Base-by-base conservation (phyloP, 1,140 invertebrate species). In the Pygmarrhopalites habei region DNA sequence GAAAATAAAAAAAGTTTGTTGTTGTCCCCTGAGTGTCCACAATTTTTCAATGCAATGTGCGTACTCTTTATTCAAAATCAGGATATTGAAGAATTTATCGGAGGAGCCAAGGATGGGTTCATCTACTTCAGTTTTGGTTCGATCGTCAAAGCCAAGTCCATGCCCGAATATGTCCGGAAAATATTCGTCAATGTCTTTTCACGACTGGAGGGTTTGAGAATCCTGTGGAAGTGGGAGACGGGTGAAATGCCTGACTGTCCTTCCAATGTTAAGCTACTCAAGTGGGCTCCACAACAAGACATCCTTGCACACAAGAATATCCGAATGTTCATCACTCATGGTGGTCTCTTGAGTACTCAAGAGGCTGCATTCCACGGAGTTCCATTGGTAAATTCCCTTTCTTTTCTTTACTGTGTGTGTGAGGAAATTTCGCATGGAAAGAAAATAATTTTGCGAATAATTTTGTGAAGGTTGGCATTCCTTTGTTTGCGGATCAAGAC, bases 201-300 rank as follows among this genome's bases (percentile, higher is more conserved):
- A 3, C 35, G 39, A 39, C 68, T 86, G 1, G 80, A 82, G 28
- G n/a, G n/a, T n/a, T 81, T 85, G 66, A 77, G 78, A 64, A 81
- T 87, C 32, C 76, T 87, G 49, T 86, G 85, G 85, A 86, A 86
- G 77, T 88, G 83, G n/a, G n/a, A n/a, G n/a, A n/a, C n/a, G n/a
- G n/a, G n/a, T n/a, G n/a, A n/a, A n/a, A n/a, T n/a, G n/a, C 83
- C 84, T 86, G 71, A 43, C 41, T 21, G 52, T 25, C 77, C 83
- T 0, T 62, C 73, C 0, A 88, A 88, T 75, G 75, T 89, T 0
- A 76, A 81, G 52, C 71, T 84, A 1, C 76, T 74, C 29, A 81
- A 80, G 32, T 88, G 86, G 86, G 73, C 86, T 2, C 86, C 85
- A 0, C 86, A 89, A 70, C 82, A 81, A 60, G 85, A 63, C 35